Base-by-base conservation (phyloP, 2,797 vertebrate genomes). In the Xenentodon cancila region DNA sequence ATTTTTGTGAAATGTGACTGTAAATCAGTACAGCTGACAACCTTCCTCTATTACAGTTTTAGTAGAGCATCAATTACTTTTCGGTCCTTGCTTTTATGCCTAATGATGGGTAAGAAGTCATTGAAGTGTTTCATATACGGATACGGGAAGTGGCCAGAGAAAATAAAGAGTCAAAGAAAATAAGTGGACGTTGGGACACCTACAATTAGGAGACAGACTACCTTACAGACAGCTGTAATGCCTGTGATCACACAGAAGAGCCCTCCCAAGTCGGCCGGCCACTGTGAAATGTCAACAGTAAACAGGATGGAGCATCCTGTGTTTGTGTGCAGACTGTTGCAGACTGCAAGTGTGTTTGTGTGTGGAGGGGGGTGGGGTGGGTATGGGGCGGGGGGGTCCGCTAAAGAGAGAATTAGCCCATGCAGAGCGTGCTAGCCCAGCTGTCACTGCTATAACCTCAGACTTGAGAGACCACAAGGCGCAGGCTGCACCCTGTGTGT, bases 251-350 rank as follows among this genome's bases (percentile, higher is more conserved):
- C 59, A 69, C 74, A 61, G 62, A 25, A 58, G 42, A 57, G 89
- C 82, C 91, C 91, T 91, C 92, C 90, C 88, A 90, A 67, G 85
- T 86, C 84, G 88, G 55, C 62, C 34, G 43, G 71, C 75, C 71
- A 86, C 76, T 91, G 90, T 92, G 91, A 93, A 91, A 84, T 83
- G 90, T 90, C 90, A 93, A 94, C 80, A 92, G 88, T 89, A 90
- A 92, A 93, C 90, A 92, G 87, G 89, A 88, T 82, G 88, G 73
- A 67, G 79, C 76, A 86, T 91, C 88, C 88, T 79, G 70, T 80
- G 73, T 79, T 73, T 71, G 58, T 55, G 67, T 56, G 37, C 51
- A 48, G 46, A 21, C 19, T 19, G 32, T 22, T 8, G 12, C 58
- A 59, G 62, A 40, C 56, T 32, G 55, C 51, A 48, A 13, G 45